These are phyloP conservation scores for Aricia artaxerxes DNA, from an alignment of 2,888 invertebrate species.

Conservation along the genomic window DNA sequence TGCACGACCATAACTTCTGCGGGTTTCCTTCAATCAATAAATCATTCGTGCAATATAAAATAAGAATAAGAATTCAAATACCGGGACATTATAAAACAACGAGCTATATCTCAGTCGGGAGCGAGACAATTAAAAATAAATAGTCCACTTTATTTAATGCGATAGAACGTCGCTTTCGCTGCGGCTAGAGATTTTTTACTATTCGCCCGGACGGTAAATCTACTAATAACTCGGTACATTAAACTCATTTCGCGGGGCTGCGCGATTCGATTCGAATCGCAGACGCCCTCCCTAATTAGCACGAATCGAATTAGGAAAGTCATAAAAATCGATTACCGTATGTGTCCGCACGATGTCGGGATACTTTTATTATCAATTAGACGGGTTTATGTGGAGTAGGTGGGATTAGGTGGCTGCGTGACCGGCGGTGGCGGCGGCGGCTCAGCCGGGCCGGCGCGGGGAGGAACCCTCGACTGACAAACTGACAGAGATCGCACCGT, in stretches of 20 bases:
- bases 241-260: conserved; percentile 46
- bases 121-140: conserved; percentile 27
- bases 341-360: conserved; percentile 72
- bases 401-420: conserved; percentile 76
- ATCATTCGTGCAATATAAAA: conserved; percentile 8
- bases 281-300: conserved; percentile 61
- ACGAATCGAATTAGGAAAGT: conserved; percentile 67
- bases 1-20: background rate
- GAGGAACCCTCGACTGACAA: conserved; percentile 75
- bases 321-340: conserved; percentile 76
- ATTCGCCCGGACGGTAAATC: conserved; percentile 26
- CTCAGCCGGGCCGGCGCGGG: conserved; percentile 72
- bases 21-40: background rate
- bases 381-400: conserved; percentile 77
- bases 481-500: background rate
- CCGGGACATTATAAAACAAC: conserved; percentile 6
- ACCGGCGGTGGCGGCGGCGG: conserved; percentile 63
- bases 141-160: conserved; percentile 25
- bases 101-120: background rate
- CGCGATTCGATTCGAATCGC: conserved; percentile 39
- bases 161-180: background rate
- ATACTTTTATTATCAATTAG: conserved; percentile 79
- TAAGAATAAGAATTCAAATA: background rate
- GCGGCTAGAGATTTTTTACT: conserved; percentile 8
- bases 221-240: conserved; percentile 45